Base-by-base conservation (phyloP, 2,888 invertebrate genomes). In the Caenorhabditis sinica region DNA sequence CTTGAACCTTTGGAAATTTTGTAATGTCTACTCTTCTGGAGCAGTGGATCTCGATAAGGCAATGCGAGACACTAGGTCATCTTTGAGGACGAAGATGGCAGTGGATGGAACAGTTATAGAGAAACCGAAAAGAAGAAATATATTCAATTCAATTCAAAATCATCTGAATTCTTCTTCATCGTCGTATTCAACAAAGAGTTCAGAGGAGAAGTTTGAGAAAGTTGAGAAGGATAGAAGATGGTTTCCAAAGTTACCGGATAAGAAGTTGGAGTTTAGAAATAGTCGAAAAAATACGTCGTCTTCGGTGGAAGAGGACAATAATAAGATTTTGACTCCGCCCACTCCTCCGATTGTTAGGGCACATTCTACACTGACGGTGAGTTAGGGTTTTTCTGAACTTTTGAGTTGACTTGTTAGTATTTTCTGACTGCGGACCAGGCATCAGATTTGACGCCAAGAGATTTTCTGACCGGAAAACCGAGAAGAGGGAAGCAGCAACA, bases 1-100 rank as follows among this genome's bases (percentile, higher is more conserved):
- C 17, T 30, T 82, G 40, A 82, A 82, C 63, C 28, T 82, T 23
- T 82, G 82, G 82, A 82, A 82, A 58, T 15, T 82, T 45, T 82
- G 82, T 51, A 82, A 82, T 60, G 65, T 82, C 20, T 82, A 82
- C 49, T 82, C 82, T 11, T 76, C 66, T 13, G 58, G 68, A 8
- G 71, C 82, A 0, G 82, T 82, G 9, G 82, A 82, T 43, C 30
- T 82, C 20, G 82, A 82, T 40, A 82, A 82, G 15, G 82, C 82
- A 11, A 82, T 82, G 82, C 36, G 82, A 20, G 82, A 82, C 33
- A 82, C 82, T 5, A 45, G 82, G 23, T 17, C 63, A 9, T 49
- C 53, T 13, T 43, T 82, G 11, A 43, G 82, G 20, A 61, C 76
- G 11, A 82, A 72, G 53, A 82, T 82, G 71, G 40, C 75, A 20